These are phyloP conservation scores for Scaptomyza parva DNA, from an alignment of 2,888 invertebrate genomes.

Conservation along the genomic window DNA sequence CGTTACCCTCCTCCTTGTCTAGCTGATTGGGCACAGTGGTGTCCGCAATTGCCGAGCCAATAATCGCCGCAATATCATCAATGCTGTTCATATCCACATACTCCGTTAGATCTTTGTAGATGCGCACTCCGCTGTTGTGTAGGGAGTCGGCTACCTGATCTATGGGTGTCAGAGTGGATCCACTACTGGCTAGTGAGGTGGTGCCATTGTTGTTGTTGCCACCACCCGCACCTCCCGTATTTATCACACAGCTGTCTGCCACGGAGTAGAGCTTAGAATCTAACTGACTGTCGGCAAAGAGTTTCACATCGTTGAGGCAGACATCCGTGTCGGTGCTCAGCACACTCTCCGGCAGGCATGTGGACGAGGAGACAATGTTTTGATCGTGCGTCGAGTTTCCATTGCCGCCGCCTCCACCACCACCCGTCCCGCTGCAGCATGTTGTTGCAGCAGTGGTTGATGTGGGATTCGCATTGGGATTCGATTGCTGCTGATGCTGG, in stretches of 20 bases:
- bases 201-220: constrained; percentile 42
- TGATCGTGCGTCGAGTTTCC: constrained; percentile 86
- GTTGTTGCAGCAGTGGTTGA: constrained; percentile 66
- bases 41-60: constrained; percentile 95
- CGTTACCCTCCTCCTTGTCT: constrained; percentile 90
- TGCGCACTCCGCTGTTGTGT: constrained; percentile 85
- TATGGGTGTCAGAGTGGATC: constrained; percentile 69
- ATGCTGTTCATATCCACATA: constrained; percentile 89
- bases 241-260: constrained; percentile 85
- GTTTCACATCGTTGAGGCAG: constrained; percentile 87
- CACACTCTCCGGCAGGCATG: constrained; percentile 88
- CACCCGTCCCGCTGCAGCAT: constrained; percentile 62
- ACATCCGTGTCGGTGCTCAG: constrained; percentile 85
- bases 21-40: constrained; percentile 92
- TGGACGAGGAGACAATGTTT: constrained; percentile 91
- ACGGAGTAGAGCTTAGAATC: constrained; percentile 86
- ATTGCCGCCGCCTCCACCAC: constrained; percentile 43
- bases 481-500: constrained; percentile 42
- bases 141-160: constrained; percentile 87
- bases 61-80: constrained; percentile 94
- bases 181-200: constrained; percentile 57
- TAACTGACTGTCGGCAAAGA: constrained; percentile 86
- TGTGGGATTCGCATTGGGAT: constrained; percentile 64
- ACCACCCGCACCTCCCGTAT: constrained; percentile 13
- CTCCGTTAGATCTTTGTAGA: constrained; percentile 84